Conservation (phyloP, 1,140 invertebrate genomes). For the Zophobas morio region DNA sequence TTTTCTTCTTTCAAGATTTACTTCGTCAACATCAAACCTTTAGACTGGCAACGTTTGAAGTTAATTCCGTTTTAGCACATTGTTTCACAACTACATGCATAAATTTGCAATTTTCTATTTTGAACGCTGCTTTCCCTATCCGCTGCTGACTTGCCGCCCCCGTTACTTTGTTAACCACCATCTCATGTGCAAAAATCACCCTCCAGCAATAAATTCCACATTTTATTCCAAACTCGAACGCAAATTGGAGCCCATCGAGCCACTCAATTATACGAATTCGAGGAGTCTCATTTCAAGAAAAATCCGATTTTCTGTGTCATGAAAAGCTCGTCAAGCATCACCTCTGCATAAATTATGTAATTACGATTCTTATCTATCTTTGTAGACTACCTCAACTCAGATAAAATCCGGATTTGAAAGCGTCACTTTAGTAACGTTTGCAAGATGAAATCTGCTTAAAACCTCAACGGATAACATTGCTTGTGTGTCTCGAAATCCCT, state of each 20-base stretch:
- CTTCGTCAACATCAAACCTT: too few species aligned
- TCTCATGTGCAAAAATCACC: background rate
- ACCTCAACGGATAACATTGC: background rate
- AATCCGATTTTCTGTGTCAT: background rate
- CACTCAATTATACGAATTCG: background rate
- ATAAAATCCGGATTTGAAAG: conserved; percentile 2
- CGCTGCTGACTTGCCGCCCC: background rate
- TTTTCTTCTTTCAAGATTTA: too few species aligned
- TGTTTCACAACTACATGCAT: too few species aligned
- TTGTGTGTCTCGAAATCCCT: too few species aligned
- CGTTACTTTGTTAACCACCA: background rate
- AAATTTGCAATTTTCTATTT: too few species aligned
- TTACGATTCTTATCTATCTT: conserved; percentile 30
- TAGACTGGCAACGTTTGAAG: too few species aligned
- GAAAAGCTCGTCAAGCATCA: conserved; percentile 4
- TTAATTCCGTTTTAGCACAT: too few species aligned
- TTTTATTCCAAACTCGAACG: conserved; percentile 1
- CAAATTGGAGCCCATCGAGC: background rate
- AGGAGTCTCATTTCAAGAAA: background rate
- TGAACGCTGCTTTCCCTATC: too few species aligned
- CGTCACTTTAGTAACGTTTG: conserved; percentile 7
- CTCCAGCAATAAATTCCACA: background rate
- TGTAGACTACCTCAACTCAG: too few species aligned
- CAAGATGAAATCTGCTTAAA: conserved; percentile 20
- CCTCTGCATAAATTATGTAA: conserved; percentile 21